phyloP scores from a whole-genome alignment of 2,888 invertebrate species.

The Hirudinaria manillensis region DNA sequence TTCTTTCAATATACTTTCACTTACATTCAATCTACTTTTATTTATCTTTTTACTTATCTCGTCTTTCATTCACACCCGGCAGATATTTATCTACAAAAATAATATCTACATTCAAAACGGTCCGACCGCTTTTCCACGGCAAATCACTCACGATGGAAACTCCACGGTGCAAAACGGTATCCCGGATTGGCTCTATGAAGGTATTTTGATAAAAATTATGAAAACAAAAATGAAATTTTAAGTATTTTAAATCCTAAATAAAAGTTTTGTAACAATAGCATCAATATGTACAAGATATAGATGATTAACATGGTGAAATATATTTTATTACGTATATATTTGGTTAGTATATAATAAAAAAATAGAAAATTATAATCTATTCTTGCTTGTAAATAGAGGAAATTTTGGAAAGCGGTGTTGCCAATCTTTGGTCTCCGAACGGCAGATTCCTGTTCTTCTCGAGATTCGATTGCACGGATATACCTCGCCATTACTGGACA shows the following conservation, averaged over 20 bases:
- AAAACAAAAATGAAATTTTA: not conserved
- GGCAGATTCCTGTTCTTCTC: constrained; percentile 69
- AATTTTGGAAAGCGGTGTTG: constrained; percentile 73
- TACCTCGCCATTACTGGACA: constrained; percentile 46
- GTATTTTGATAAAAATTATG: not conserved
- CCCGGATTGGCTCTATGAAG: constrained; percentile 37
- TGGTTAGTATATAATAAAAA: too few species aligned
- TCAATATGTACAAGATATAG: too few species aligned
- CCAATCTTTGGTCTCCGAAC: constrained; percentile 80
- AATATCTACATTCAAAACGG: constrained; percentile 33
- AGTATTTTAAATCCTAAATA: not conserved
- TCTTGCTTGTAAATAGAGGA: constrained; percentile 66
- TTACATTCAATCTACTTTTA: too few species aligned
- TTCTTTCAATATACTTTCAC: too few species aligned
- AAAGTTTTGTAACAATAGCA: too few species aligned
- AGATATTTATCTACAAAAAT: constrained; percentile 35
- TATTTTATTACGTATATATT: too few species aligned
- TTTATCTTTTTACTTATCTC: not conserved
- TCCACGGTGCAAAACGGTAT: constrained; percentile 34
- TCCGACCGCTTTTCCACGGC: constrained; percentile 14
- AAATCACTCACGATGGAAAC: constrained; percentile 33
- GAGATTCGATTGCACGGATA: constrained; percentile 49
- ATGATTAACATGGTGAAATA: too few species aligned
- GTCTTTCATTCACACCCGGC: not conserved
- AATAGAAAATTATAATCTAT: too few species aligned